Evolutionary conservation across 92 coral and sea anemone species (phyloP).

Genomic region (Heliopora coerulea): DNA sequence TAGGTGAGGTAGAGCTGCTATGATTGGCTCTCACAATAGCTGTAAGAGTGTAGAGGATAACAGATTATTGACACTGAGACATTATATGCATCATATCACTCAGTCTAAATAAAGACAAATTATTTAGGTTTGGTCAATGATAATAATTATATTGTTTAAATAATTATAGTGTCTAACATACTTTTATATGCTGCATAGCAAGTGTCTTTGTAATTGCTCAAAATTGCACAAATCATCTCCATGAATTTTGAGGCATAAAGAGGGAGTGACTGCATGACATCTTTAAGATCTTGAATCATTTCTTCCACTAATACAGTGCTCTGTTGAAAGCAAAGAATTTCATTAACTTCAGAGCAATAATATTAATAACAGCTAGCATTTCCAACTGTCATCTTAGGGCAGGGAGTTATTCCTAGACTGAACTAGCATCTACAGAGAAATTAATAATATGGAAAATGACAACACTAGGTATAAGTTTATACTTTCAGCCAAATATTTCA

Average conservation of each 20-base stretch:
- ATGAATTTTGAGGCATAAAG: conserved; percentile 85
- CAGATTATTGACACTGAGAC: background rate
- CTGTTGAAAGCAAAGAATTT: conserved; percentile 51
- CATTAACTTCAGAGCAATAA: no score
- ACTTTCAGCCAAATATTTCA: no score
- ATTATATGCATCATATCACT: no score
- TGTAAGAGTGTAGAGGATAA: background rate
- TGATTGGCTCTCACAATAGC: conserved; percentile 35
- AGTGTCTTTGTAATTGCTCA: conserved; percentile 73
- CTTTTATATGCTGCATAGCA: conserved; percentile 87
- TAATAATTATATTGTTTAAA: no score
- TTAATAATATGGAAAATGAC: no score
- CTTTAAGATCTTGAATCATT: conserved; percentile 79
- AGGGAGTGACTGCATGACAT: conserved; percentile 90
- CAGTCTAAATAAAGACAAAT: no score
- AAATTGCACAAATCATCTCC: conserved; percentile 91
- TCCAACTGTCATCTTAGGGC: no score
- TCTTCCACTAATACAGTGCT: conserved; percentile 89
- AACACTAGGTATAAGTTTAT: no score
- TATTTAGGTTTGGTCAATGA: no score
- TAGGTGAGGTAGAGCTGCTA: conserved; percentile 54
- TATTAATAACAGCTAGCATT: no score
- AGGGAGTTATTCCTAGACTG: no score
- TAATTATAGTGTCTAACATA: conserved; percentile 9
- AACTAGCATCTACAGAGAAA: no score